Conservation (phyloP, 2,888 invertebrate genomes). For the Apamea anceps region DNA sequence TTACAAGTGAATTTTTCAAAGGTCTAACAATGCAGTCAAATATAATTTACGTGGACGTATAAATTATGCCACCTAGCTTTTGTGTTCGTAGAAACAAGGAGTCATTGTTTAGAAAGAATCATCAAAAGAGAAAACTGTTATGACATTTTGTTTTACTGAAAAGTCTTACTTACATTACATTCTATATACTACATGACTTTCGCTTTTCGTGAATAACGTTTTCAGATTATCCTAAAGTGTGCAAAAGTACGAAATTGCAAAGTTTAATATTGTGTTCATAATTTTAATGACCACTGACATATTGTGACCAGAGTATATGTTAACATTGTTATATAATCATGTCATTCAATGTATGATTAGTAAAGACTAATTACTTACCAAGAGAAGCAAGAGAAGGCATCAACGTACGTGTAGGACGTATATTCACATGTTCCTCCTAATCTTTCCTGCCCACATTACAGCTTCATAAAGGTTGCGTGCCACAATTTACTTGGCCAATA, state of each 20-base stretch:
- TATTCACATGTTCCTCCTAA: background rate
- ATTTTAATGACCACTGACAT: background rate
- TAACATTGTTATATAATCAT: background rate
- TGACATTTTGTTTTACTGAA: background rate
- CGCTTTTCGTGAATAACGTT: background rate
- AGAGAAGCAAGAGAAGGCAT: background rate
- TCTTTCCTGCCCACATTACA: slow-evolving; percentile 18
- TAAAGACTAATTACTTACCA: background rate
- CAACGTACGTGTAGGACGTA: background rate
- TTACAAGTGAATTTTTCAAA: slow-evolving; percentile 82
- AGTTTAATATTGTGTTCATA: background rate
- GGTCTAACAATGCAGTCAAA: slow-evolving; percentile 77
- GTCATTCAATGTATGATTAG: background rate
- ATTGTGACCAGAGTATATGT: background rate
- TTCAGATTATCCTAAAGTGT: background rate
- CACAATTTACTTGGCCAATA: slow-evolving; percentile 74
- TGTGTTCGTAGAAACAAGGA: slow-evolving; percentile 43
- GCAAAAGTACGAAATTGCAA: background rate
- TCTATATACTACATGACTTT: background rate
- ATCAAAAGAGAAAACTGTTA: background rate
- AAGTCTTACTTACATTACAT: background rate
- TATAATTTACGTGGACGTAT: slow-evolving; percentile 81
- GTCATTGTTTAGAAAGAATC: slow-evolving; percentile 3
- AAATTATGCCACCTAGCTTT: slow-evolving; percentile 69
- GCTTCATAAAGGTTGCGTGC: slow-evolving; percentile 44